These are phyloP conservation scores for Agonum fuliginosum DNA, from an alignment of 2,888 invertebrate species.

Conservation along the genomic window DNA sequence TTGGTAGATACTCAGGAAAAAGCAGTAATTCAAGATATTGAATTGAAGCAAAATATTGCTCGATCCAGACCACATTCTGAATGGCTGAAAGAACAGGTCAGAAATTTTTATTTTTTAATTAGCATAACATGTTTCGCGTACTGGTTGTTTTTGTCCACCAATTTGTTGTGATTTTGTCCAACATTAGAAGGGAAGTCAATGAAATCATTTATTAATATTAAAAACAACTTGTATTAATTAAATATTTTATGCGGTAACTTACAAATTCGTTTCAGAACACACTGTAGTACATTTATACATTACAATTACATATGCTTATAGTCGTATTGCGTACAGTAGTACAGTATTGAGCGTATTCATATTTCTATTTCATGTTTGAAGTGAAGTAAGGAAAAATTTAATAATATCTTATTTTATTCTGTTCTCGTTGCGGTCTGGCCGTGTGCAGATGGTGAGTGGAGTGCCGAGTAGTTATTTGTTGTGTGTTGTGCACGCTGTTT, in stretches of 20 bases:
- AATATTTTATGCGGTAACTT: no score
- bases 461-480: slow-evolving; percentile 33
- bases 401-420: slow-evolving; percentile 53
- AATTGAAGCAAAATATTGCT: slow-evolving; percentile 92
- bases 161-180: slow-evolving; percentile 26
- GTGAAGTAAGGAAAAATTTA: background rate
- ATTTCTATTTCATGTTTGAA: background rate
- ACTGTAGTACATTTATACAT: no score
- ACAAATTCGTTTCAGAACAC: no score
- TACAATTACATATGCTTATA: no score
- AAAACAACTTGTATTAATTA: no score
- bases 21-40: slow-evolving; percentile 93
- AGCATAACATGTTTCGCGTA: background rate
- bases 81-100: slow-evolving; percentile 94
- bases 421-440: slow-evolving; percentile 59
- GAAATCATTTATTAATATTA: background rate
- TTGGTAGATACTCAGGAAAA: slow-evolving; percentile 95
- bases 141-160: slow-evolving; percentile 42
- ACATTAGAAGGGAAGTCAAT: background rate
- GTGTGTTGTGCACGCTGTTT: slow-evolving; percentile 43
- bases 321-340: no score
- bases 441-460: slow-evolving; percentile 71
- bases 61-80: slow-evolving; percentile 90
- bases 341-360: background rate
- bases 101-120: background rate